A percentile compares a stretch with the other conserved stretches of the same genome.
Evolutionary conservation across 2,113 vertebrate genomes (phyloP).

Genomic region (Microtus ochrogaster): DNA sequence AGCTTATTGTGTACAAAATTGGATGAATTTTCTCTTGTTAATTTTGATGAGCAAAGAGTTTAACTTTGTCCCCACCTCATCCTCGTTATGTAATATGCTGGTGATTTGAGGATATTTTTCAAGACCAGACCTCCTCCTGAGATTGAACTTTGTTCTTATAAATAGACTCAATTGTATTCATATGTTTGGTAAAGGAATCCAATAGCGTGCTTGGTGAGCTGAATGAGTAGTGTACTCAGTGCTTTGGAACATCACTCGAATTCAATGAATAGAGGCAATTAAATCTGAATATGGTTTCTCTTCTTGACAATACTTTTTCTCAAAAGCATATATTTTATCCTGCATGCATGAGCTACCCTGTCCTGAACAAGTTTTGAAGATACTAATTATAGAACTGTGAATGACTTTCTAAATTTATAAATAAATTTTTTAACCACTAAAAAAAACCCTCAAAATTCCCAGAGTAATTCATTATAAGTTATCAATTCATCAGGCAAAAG

Average conservation of each 20-base stretch:
- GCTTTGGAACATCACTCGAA: constrained; percentile 57
- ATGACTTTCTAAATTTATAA: neutral
- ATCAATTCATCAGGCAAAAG: neutral
- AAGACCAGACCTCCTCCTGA: constrained; percentile 57
- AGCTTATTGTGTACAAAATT: constrained; percentile 78
- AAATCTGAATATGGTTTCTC: constrained; percentile 25
- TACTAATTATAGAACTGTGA: neutral
- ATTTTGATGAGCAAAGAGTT: constrained; percentile 75
- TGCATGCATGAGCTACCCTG: neutral
- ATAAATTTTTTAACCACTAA: neutral
- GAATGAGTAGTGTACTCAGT: constrained; percentile 35
- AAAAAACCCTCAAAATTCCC: neutral
- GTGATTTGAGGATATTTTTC: constrained; percentile 51
- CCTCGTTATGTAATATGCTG: constrained; percentile 58
- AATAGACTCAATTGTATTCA: constrained; percentile 68
- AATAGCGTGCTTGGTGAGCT: constrained; percentile 22
- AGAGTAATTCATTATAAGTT: neutral
- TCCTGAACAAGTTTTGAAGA: neutral
- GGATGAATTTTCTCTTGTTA: constrained; percentile 77
- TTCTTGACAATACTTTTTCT: constrained; percentile 16
- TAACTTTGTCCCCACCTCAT: constrained; percentile 60
- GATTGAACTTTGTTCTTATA: constrained; percentile 74
- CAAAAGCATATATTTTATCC: constrained; percentile 3
- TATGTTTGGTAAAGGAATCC: constrained; percentile 55
- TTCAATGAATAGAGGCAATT: constrained; percentile 61